Conservation (phyloP, 2,888 invertebrate species). For the Macroteleia sp. region DNA sequence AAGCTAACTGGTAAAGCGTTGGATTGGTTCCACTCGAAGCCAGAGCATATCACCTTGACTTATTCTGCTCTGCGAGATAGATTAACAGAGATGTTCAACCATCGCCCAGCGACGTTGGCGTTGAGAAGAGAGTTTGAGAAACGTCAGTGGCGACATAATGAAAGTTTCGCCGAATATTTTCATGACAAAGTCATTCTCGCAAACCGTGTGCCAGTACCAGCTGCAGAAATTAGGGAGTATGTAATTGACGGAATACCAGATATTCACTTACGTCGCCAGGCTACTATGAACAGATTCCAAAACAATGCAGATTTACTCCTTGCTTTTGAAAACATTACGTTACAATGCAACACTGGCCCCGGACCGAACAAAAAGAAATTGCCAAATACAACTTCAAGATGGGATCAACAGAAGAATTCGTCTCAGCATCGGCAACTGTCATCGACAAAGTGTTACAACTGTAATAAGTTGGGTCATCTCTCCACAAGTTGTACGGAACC, state of each 20-base stretch:
- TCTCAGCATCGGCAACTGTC: too few species aligned
- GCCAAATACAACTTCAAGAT: too few species aligned
- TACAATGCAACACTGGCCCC: too few species aligned
- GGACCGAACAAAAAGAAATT: too few species aligned
- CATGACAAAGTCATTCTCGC: slow-evolving; percentile 62
- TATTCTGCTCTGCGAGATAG: slow-evolving; percentile 3
- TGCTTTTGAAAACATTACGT: too few species aligned
- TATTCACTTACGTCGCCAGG: slow-evolving; percentile 35
- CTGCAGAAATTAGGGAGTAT: slow-evolving; percentile 56
- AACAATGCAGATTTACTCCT: too few species aligned
- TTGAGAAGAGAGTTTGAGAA: slow-evolving; percentile 58
- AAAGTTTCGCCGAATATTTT: slow-evolving; percentile 59
- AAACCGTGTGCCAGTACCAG: slow-evolving; percentile 55
- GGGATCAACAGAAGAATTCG: too few species aligned
- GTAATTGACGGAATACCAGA: slow-evolving; percentile 63
- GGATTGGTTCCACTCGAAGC: slow-evolving; percentile 60
- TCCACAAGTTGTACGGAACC: neutral
- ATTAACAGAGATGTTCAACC: slow-evolving; percentile 54
- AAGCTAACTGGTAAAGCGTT: too few species aligned
- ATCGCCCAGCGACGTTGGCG: slow-evolving; percentile 34
- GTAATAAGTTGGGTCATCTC: slow-evolving; percentile 18
- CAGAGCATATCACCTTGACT: slow-evolving; percentile 34
- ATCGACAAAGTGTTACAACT: slow-evolving; percentile 33
- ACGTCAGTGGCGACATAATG: slow-evolving; percentile 46
- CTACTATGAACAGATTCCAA: too few species aligned